Evolutionary conservation across 2,888 invertebrate genomes (phyloP).

Genomic region (Catocala sponsa): DNA sequence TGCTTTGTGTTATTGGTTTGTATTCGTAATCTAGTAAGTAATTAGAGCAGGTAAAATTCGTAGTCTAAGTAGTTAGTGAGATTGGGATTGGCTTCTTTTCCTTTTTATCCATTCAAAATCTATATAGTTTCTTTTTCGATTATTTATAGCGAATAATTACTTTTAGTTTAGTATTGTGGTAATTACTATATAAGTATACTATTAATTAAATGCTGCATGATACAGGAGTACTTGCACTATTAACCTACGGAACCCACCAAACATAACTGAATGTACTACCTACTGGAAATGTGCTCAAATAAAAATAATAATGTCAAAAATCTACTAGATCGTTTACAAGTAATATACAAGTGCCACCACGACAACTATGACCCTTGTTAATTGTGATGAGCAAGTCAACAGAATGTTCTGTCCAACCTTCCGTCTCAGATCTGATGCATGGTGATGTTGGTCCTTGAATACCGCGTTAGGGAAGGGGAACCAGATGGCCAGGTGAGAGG

Average conservation of each 20-base stretch:
- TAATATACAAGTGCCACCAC: constrained; percentile 56
- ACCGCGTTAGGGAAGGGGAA: constrained; percentile 89
- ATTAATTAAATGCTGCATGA: too few species aligned
- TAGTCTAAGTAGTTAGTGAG: too few species aligned
- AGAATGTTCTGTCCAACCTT: constrained; percentile 75
- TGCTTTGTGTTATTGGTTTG: too few species aligned
- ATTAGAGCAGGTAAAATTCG: too few species aligned
- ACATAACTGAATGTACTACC: constrained; percentile 42
- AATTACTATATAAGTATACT: too few species aligned
- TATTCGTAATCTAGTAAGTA: too few species aligned
- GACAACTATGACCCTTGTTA: constrained; percentile 55
- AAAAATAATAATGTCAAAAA: constrained; percentile 21
- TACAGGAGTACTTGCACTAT: not conserved
- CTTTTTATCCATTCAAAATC: too few species aligned
- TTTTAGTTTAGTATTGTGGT: not conserved
- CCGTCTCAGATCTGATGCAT: constrained; percentile 82
- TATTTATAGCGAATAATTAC: too few species aligned
- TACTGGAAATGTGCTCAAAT: constrained; percentile 43
- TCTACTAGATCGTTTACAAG: constrained; percentile 23
- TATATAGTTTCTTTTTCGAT: too few species aligned
- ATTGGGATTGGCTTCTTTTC: too few species aligned
- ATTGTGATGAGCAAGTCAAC: constrained; percentile 45
- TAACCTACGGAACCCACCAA: constrained; percentile 47
- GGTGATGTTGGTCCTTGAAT: constrained; percentile 85
- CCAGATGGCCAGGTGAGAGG: constrained; percentile 88